A percentile compares a stretch with the other conserved stretches of the same genome.
phyloP scores from a whole-genome alignment of 2,797 vertebrate genomes.

The Limosa lapponica region DNA sequence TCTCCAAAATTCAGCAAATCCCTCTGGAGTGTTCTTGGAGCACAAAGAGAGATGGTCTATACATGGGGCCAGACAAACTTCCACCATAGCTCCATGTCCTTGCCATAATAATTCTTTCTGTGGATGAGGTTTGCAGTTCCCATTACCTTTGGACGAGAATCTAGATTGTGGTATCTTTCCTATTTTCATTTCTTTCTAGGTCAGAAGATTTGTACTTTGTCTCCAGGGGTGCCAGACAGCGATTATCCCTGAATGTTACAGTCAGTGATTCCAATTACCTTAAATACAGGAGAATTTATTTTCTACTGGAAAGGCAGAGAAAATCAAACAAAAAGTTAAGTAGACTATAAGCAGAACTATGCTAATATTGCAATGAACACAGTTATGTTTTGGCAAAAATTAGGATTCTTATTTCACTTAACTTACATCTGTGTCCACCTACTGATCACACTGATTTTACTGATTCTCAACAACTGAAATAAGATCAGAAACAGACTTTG shows the following conservation, averaged over 20 bases:
- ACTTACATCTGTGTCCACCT: background rate
- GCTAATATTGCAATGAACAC: background rate
- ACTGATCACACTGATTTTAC: background rate
- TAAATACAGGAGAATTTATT: background rate
- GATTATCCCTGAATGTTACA: background rate
- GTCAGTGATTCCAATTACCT: constrained; percentile 9
- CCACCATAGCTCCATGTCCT: background rate
- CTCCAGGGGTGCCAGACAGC: background rate
- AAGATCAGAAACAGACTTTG: background rate
- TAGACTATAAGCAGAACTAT: background rate
- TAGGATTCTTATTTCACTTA: background rate
- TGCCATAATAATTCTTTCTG: background rate
- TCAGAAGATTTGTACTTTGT: background rate
- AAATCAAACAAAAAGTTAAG: background rate
- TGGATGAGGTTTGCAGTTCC: background rate
- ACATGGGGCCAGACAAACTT: background rate
- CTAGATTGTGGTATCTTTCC: background rate
- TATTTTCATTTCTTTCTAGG: constrained; percentile 23
- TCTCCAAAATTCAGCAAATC: background rate
- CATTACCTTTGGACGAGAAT: background rate
- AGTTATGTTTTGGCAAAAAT: background rate
- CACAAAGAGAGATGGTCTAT: background rate
- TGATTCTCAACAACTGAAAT: background rate
- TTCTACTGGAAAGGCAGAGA: background rate
- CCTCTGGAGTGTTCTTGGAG: background rate